Base-by-base conservation (phyloP, 2,113 vertebrate species). In the Tachysurus vachellii region DNA sequence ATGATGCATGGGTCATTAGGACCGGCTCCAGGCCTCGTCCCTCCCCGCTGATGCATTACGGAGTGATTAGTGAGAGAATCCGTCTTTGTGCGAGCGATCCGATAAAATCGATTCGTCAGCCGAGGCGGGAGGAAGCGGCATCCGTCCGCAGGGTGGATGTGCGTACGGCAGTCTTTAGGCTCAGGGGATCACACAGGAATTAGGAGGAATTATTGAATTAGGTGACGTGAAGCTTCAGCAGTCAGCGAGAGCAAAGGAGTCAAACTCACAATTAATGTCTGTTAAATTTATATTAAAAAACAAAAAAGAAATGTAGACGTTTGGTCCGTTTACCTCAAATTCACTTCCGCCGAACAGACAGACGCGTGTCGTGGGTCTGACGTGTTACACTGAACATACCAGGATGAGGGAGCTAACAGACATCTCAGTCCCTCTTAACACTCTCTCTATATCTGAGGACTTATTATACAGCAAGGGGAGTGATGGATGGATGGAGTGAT, bases 1-100 rank as follows among this genome's bases (percentile, higher is more conserved):
- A 88, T 90, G 89, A 90, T 86, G 86, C 89, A 90, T 90, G 85
- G 89, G 87, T 88, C 85, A 90, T 90, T 90, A 88, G 89, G 89
- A 84, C 62, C 21, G 42, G 47, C 56, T 90, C 89, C 89, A 90
- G 82, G 19, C 73, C 62, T 50, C 70, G 68, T 88, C 89, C 87
- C 89, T 90, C 89, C 85, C 82, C 68, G 77, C 85, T 88, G 85
- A 90, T 88, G 80, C 89, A 90, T 88, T 86, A 86, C 85, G 3
- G 14, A 82, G 87, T 90, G 87, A 90, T 90, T 90, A 90, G 89
- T 86, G 87, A 90, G 85, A 77, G 75, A 86, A 90, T 88, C 80
- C 23, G 77, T 90, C 87, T 87, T 82, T 50, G 83, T 71, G 80
- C 16, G 87, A 44, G 80, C 85, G 59, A 82, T 76, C 89, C 53